Evolutionary conservation across 2,888 invertebrate species (phyloP), one percentile per base, ranked within the genome.

Genomic region (Eupithecia subfuscata): DNA sequence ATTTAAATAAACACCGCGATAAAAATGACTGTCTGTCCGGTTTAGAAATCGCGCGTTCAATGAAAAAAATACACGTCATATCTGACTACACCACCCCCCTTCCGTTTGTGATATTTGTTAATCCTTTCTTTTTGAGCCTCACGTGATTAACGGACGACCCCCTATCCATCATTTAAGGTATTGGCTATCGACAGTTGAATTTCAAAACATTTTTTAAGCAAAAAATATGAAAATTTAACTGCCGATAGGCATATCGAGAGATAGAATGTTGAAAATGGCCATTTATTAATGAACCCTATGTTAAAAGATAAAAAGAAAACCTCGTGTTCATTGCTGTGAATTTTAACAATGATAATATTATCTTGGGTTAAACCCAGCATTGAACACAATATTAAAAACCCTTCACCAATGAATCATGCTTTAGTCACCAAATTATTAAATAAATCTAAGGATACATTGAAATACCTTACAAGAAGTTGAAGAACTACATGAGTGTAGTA

Each of bases 351-450:
- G 25, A 37, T 37, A 8, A 22, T n/a, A n/a, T n/a, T 37, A 40
- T 22, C 2, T 22, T 22, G 40, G 14, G 30, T 40, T 40, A 67
- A 18, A 43, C 16, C 7, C 22, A 68, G 68, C 68, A 68, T 25
- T 68, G 64, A 71, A 70, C 60, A 69, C 7, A 70, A 76, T 75
- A 71, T 70, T 68, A 37, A 67, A 14, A 70, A 22, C 75, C 80
- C 77, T 76, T 52, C 77, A 79, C 80, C 81, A 37, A 30, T 70
- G 43, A 63, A 18, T 43, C 81, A 81, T 81, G 81, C 81, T 78
- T 80, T 80, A 81, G 79, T 77, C 45, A 79, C 74, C 18, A 64
- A 18, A 34, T 64, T 34, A 64, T 18, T 34, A 34, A 18, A 34
- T 34, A 34, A 34, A 64, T 64, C 34, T 64, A 64, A 18, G 34